Percentiles rank a stretch among this genome's conserved stretches.
These are phyloP conservation scores for Ophiothrix spiculata DNA, from an alignment of 35 echinoderm and acorn worm species.

Conservation along the genomic window DNA sequence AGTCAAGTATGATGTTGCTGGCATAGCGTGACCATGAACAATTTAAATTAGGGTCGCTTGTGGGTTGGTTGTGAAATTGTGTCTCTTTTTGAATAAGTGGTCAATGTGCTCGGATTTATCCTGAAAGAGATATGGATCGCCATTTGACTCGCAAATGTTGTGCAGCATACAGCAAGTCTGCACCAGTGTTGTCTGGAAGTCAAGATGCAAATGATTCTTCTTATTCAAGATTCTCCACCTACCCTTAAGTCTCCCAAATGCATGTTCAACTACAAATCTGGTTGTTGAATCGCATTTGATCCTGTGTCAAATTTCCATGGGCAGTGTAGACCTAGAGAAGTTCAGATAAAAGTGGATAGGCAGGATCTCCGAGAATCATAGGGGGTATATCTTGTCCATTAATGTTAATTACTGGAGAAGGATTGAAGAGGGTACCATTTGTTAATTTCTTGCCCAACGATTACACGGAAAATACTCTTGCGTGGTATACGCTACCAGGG, in stretches of 20 bases:
- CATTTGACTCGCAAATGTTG: conserved; percentile 72
- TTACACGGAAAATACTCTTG: too few species aligned
- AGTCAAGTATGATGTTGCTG: too few species aligned
- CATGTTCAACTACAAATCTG: conserved; percentile 53
- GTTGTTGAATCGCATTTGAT: conserved; percentile 40
- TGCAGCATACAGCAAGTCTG: conserved; percentile 56
- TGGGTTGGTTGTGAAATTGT: too few species aligned
- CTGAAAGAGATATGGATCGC: too few species aligned
- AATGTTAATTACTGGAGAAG: too few species aligned
- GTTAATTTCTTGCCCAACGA: too few species aligned
- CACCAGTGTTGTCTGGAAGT: conserved; percentile 20
- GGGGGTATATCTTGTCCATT: conserved; percentile 51
- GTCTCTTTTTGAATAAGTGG: too few species aligned
- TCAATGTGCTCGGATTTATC: too few species aligned
- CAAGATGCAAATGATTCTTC: conserved; percentile 34
- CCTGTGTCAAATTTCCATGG: conserved; percentile 1
- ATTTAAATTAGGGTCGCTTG: too few species aligned
- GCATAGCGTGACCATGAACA: too few species aligned
- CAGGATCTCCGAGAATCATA: conserved; percentile 67
- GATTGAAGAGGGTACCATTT: too few species aligned
- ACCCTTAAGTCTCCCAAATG: conserved; percentile 61
- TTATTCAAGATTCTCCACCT: conserved; percentile 53
- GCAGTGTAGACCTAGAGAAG: conserved; percentile 60
- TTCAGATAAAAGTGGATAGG: conserved; percentile 42
- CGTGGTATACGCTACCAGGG: too few species aligned